Percentiles rank a stretch among this genome's conserved stretches.
Conservation (phyloP, 2,797 vertebrate species). For the Acanthurus lineatus region DNA sequence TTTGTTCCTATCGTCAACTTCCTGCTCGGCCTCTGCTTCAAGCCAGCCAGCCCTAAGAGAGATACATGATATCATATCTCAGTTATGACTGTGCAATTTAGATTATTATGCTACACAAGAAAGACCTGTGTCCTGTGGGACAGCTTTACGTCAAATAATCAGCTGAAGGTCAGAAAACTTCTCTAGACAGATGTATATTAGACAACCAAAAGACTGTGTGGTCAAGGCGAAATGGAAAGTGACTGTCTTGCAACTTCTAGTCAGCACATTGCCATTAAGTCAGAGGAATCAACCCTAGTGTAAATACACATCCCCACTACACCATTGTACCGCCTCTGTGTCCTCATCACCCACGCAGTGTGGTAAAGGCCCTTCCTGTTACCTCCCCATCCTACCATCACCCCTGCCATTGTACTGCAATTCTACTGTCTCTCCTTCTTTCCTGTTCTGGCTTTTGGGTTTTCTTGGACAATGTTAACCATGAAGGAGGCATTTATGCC, state of each 20-base stretch:
- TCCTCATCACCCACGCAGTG: constrained; percentile 70
- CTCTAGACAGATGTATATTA: constrained; percentile 23
- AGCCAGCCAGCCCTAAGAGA: constrained; percentile 68
- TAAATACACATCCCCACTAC: constrained; percentile 71
- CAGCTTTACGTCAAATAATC: constrained; percentile 40
- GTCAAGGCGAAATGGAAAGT: constrained; percentile 55
- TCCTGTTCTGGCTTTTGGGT: constrained; percentile 59
- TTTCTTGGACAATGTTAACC: constrained; percentile 55
- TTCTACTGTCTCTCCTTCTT: constrained; percentile 54
- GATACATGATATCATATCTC: constrained; percentile 79
- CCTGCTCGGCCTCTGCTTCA: constrained; percentile 79
- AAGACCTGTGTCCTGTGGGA: constrained; percentile 41
- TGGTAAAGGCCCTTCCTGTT: constrained; percentile 73
- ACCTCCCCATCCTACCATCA: constrained; percentile 65
- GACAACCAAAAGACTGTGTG: constrained; percentile 32
- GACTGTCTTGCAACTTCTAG: constrained; percentile 58
- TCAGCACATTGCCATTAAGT: constrained; percentile 60
- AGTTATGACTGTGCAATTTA: constrained; percentile 80
- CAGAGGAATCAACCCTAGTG: constrained; percentile 55
- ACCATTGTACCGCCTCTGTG: constrained; percentile 53
- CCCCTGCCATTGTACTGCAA: constrained; percentile 70
- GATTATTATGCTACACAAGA: constrained; percentile 64
- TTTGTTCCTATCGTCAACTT: constrained; percentile 84
- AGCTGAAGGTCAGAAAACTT: constrained; percentile 47
- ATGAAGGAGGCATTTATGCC: constrained; percentile 68